Percentiles rank a stretch among this genome's conserved stretches.
Evolutionary conservation across 2,113 vertebrate species (phyloP).

Genomic region (Anarrhichthys ocellatus): DNA sequence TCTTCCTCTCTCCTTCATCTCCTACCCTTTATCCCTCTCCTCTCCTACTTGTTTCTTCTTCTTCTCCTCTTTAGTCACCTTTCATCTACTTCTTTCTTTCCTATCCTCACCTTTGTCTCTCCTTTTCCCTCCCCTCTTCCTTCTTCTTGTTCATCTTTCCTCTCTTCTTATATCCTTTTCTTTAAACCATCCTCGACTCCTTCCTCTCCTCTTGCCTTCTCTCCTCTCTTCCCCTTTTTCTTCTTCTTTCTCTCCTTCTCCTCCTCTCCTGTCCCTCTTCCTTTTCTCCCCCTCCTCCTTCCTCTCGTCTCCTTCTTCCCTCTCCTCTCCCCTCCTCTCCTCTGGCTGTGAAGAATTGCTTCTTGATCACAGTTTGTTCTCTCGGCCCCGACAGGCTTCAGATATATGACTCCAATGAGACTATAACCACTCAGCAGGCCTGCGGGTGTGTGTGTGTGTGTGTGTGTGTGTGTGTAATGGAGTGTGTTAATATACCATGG

Average conservation of each 20-base stretch:
- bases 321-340: neutral
- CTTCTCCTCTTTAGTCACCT: neutral
- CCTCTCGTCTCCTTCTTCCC: neutral
- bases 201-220: too few relatives aligned
- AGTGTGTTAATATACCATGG: conserved; percentile 13
- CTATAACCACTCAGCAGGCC: conserved; percentile 26
- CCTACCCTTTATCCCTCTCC: neutral
- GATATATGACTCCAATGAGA: conserved; percentile 35
- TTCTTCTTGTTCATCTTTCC: neutral
- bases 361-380: conserved; percentile 17
- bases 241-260: neutral
- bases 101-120: neutral
- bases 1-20: too few relatives aligned
- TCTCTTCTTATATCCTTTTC: neutral
- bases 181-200: neutral
- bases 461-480: conserved; percentile 3
- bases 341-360: neutral
- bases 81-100: neutral
- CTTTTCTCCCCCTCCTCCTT: neutral
- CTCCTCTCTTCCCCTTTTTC: neutral
- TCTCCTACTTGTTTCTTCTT: neutral
- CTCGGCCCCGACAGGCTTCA: neutral
- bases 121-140: neutral
- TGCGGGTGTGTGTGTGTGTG: conserved; percentile 22
- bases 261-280: neutral